Conservation (phyloP, 2,797 vertebrate species). For the Xenops minutus region DNA sequence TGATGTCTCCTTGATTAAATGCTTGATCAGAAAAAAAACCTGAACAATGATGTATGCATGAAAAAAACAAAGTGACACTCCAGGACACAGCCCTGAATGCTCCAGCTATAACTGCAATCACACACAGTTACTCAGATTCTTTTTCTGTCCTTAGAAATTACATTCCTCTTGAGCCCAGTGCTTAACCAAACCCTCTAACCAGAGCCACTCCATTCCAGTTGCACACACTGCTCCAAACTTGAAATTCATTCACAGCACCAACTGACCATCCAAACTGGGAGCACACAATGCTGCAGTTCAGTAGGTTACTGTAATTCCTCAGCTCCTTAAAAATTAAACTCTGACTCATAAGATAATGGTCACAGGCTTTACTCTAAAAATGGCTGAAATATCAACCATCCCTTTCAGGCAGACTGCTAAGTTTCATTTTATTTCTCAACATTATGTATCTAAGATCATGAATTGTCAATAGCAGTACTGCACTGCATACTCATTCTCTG, state of each 20-base stretch:
- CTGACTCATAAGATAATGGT: background rate
- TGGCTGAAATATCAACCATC: background rate
- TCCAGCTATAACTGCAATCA: background rate
- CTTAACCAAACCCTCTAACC: background rate
- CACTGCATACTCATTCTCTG: background rate
- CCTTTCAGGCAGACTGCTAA: background rate
- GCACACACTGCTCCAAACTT: background rate
- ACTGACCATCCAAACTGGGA: background rate
- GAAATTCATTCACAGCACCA: background rate
- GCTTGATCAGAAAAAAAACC: accelerated
- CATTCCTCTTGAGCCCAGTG: accelerated
- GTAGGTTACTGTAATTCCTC: background rate
- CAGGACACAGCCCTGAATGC: background rate
- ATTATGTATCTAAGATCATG: background rate
- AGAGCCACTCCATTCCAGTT: background rate
- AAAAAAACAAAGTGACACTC: background rate
- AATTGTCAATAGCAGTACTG: background rate
- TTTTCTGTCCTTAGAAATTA: background rate
- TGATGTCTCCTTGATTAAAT: background rate
- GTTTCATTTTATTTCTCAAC: background rate
- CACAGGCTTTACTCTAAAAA: background rate
- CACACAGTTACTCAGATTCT: background rate
- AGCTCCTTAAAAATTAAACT: background rate
- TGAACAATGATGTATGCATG: background rate
- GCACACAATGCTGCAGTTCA: background rate